Percentiles rank a stretch among this genome's conserved stretches.
Conservation (phyloP, 2,888 invertebrate genomes). For the Drosophila mercatorum region DNA sequence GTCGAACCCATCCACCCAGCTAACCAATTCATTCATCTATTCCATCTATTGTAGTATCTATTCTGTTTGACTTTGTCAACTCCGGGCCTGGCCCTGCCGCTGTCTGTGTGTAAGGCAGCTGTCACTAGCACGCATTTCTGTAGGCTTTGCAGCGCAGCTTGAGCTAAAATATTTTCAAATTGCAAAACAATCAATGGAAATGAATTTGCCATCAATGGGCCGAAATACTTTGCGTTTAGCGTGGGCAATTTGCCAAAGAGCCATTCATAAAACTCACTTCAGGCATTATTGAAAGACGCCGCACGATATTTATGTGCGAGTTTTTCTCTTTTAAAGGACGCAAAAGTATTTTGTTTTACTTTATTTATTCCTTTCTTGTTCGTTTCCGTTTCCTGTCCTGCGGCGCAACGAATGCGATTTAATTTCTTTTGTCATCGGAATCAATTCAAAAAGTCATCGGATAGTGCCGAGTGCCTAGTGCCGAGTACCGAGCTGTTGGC, state of each 20-base stretch:
- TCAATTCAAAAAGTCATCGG: slow-evolving; percentile 68
- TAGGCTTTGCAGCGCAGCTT: slow-evolving; percentile 47
- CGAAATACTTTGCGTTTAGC: slow-evolving; percentile 15
- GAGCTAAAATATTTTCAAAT: slow-evolving; percentile 57
- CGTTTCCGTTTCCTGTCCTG: slow-evolving; percentile 78
- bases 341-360: slow-evolving; percentile 25
- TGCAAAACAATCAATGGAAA: slow-evolving; percentile 58
- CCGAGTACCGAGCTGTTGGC: slow-evolving; percentile 32
- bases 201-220: slow-evolving; percentile 48
- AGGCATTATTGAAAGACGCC: slow-evolving; percentile 52
- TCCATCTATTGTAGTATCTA: slow-evolving; percentile 23
- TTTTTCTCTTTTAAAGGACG: slow-evolving; percentile 36
- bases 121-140: slow-evolving; percentile 30
- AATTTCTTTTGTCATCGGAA: slow-evolving; percentile 65
- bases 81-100: background rate
- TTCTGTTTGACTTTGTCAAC: slow-evolving; percentile 45
- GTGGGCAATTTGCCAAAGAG: slow-evolving; percentile 48
- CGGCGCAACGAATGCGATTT: slow-evolving; percentile 71
- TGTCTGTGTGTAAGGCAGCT: slow-evolving; percentile 32
- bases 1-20: background rate
- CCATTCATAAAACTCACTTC: slow-evolving; percentile 68
- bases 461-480: slow-evolving; percentile 30
- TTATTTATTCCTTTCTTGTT: slow-evolving; percentile 3
- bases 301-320: slow-evolving; percentile 41
- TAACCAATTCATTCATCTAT: slow-evolving; percentile 17